Evolutionary conservation across 1,140 invertebrate genomes (phyloP).

Genomic region (Parasteatoda tepidariorum): DNA sequence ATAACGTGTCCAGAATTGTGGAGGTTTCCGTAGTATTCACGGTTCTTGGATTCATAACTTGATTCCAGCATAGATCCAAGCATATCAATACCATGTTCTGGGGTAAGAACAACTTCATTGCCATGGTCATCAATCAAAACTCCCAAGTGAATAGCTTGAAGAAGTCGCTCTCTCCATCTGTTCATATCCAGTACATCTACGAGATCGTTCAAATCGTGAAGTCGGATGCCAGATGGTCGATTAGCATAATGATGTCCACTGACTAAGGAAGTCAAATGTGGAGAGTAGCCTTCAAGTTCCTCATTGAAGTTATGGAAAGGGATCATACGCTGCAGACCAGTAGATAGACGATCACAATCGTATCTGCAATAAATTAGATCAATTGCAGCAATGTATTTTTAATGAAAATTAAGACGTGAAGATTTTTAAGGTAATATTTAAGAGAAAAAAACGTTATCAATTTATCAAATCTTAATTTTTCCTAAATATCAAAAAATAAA

Average conservation of each 20-base stretch:
- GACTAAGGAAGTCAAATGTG: constrained; percentile 72
- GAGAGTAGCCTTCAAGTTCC: constrained; percentile 74
- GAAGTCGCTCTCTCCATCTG: constrained; percentile 63
- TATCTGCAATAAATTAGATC: constrained; percentile 74
- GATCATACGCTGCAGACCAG: constrained; percentile 69
- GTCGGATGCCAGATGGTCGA: constrained; percentile 71
- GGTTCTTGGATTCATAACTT: constrained; percentile 43
- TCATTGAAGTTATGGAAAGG: constrained; percentile 59
- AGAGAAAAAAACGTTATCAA: too few relatives aligned
- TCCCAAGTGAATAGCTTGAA: constrained; percentile 56
- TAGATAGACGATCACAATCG: constrained; percentile 78
- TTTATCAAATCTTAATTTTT: too few relatives aligned
- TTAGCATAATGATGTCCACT: constrained; percentile 76
- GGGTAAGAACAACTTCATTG: constrained; percentile 24
- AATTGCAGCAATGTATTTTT: too few relatives aligned
- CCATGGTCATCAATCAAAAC: constrained; percentile 40
- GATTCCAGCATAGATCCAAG: constrained; percentile 59
- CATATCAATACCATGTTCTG: constrained; percentile 53
- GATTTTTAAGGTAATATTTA: too few relatives aligned
- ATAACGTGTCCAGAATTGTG: constrained; percentile 64
- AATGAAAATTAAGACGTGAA: too few relatives aligned
- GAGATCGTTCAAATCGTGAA: constrained; percentile 68
- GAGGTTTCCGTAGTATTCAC: constrained; percentile 63
- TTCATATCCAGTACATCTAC: constrained; percentile 69
- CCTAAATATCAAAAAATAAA: too few relatives aligned